Evolutionary conservation across 2,888 invertebrate species (phyloP), one percentile per base, ranked within the genome.

Genomic region (Empis stercorea): DNA sequence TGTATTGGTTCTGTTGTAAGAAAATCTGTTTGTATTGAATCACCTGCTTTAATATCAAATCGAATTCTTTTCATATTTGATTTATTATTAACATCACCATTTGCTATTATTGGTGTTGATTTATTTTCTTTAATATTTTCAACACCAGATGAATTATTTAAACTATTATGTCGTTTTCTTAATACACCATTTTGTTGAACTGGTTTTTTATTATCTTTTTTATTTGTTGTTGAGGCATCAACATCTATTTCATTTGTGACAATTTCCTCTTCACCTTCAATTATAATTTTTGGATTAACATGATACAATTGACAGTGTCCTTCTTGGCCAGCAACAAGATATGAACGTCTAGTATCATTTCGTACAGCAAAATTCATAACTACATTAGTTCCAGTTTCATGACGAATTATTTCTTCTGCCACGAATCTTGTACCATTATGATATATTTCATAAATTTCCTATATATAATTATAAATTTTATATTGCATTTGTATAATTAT

Each of bases 381-480:
- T 43, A 91, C 89, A 61, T 82, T 85, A 1, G 81, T 79, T 3
- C 89, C 89, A 2, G 94, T 92, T 67, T 92, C 91, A 63, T 91
- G 85, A 46, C 91, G 76, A 62, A 87, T 81, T 48, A 93, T 83
- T 72, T 92, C 91, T 66, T 89, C 86, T 0, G 89, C 89, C 47
- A 87, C 75, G 62, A 91, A 88, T 55, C 80, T 79, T 30, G 74
- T 76, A 23, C 89, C 91, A 71, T 91, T 84, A 63, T 88, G 85
- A 48, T 83, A 85, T 45, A 94, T 70, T 69, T 94, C 93, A 71
- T 87, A 94, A 61, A 94, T 87, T 78, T 94, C 92, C 93, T 93
- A 63, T 41, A 15, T 20, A 2, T 16, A 15, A 4, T 17, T 34
- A 13, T 32, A 44, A 37, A 43, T 15, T 32, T 14, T 16, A 15